Percentiles rank a stretch among this genome's conserved stretches.
Conservation (phyloP, 2,113 vertebrate species). For the Nibea coibor region DNA sequence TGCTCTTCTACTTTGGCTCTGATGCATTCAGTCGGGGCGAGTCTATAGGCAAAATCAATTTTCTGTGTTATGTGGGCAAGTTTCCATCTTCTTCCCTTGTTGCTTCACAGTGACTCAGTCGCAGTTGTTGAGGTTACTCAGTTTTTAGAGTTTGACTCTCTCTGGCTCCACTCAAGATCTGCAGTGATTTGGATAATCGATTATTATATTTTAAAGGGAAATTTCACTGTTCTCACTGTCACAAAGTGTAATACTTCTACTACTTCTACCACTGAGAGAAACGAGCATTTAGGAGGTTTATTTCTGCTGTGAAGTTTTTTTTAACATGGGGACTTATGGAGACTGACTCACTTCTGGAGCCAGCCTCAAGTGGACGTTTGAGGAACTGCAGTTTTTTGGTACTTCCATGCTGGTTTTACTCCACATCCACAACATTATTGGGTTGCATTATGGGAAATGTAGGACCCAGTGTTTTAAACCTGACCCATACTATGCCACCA, state of each 20-base stretch:
- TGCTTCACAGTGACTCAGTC: conserved; percentile 15
- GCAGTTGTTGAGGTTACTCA: background rate
- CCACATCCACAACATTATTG: background rate
- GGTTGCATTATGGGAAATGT: conserved; percentile 8
- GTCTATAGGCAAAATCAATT: conserved; percentile 50
- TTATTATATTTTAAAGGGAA: background rate
- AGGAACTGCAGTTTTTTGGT: too few species aligned
- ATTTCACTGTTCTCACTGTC: background rate
- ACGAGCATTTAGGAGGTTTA: background rate
- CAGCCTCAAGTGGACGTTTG: too few species aligned
- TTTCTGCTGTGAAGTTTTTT: too few species aligned
- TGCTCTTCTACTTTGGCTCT: conserved; percentile 33
- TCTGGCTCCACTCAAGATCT: background rate
- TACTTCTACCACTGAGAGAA: background rate
- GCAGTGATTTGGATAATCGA: background rate
- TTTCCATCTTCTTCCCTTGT: conserved; percentile 31
- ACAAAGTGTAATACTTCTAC: background rate
- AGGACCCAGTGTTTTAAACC: background rate
- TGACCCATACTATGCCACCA: too few species aligned
- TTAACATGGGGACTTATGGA: too few species aligned
- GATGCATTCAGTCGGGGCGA: conserved; percentile 31
- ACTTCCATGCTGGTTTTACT: too few species aligned
- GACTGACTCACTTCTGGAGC: too few species aligned
- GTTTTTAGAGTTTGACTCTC: background rate
- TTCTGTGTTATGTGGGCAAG: conserved; percentile 44